Evolutionary conservation across 2,888 invertebrate species (phyloP), one percentile per base, ranked within the genome.

Genomic region (Tridacna crocea): DNA sequence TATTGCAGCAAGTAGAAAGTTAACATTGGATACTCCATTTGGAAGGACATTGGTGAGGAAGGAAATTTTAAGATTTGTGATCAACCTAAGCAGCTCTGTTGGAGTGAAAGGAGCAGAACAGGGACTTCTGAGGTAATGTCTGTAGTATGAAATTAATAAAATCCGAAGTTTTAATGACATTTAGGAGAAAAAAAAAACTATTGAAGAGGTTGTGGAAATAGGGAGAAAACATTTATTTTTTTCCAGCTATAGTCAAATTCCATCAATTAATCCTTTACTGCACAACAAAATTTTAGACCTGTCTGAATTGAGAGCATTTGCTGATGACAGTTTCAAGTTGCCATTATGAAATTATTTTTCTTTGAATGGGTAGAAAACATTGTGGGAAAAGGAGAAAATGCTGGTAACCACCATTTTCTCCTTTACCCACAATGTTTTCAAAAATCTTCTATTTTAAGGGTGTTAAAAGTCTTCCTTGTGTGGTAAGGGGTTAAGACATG

Each of bases 91-190:
- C 55, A 97, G 97, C 95, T 97, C 97, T 65, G 96, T 97, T 17
- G 96, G 97, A 93, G 96, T 96, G 87, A 97, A 97, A 88, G 96
- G 97, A 93, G 97, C 98, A 61, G 97, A 97, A 89, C 97, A 97
- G 92, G 96, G 97, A 24, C 95, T 99, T 85, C 95, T 98, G 22
- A 95, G 94, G 96, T 96, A 92, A 94, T 80, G 36, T 2, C 3
- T 8, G 8, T 36, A 8, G 36, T 36, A 36, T 36, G 8, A 36
- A 36, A 4, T 36, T 36, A 36, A 36, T 4, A 36, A 36, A 8
- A 36, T 36, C 8, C 36, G 8, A 22, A 17, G 51, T 27, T 77
- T 48, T 26, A 68, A 66, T 63, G 10, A 58, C 15, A 78, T 75
- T 36, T 8, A 36, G 36, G 36, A 36, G 8, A 36, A 36, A 36